These are phyloP conservation scores for Halictus quadricinctus DNA, from an alignment of 2,888 invertebrate genomes.

Conservation along the genomic window DNA sequence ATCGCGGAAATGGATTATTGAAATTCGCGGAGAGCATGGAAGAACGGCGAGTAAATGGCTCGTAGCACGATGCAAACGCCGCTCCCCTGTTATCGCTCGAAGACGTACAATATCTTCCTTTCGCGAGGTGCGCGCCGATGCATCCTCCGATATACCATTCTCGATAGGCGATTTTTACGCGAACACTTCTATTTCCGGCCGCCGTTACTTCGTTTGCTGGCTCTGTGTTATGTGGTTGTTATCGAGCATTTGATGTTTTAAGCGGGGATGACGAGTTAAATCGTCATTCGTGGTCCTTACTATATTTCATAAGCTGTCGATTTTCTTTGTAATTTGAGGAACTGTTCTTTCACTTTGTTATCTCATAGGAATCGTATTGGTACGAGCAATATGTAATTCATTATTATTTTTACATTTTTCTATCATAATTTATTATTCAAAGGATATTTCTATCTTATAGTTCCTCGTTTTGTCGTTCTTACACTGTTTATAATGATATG, in stretches of 20 bases:
- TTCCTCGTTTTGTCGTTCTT: neutral
- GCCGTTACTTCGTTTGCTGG: neutral
- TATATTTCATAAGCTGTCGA: too few species aligned
- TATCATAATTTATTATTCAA: neutral
- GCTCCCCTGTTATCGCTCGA: neutral
- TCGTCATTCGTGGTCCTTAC: neutral
- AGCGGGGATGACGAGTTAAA: neutral
- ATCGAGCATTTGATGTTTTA: neutral
- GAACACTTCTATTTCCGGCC: neutral
- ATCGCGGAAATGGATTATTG: conserved; percentile 6
- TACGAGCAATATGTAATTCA: too few species aligned
- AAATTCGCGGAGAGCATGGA: neutral
- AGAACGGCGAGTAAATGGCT: neutral
- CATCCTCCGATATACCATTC: neutral
- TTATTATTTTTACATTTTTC: too few species aligned
- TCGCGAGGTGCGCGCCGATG: neutral
- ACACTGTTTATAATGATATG: neutral
- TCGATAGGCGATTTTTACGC: neutral
- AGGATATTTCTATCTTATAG: neutral
- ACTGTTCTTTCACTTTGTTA: too few species aligned
- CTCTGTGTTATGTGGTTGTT: neutral
- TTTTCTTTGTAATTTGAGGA: too few species aligned
- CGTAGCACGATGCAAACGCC: neutral
- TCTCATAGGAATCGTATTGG: too few species aligned
- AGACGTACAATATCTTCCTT: neutral